Conservation (phyloP, 2,113 vertebrate genomes). For the Otolemur garnettii region DNA sequence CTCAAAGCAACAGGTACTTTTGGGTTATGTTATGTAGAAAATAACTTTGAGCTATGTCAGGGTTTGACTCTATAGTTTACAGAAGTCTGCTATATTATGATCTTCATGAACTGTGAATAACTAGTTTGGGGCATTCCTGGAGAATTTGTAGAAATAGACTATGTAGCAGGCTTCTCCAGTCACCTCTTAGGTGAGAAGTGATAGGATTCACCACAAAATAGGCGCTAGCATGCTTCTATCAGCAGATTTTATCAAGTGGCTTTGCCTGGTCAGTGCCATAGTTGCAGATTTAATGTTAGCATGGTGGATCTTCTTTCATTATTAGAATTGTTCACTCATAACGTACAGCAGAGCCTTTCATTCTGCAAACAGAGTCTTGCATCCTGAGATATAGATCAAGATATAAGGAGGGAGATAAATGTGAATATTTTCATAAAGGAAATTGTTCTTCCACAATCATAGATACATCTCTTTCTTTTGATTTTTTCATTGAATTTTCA, state of each 20-base stretch:
- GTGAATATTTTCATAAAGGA: neutral
- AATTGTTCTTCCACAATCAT: neutral
- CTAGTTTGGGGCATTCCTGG: neutral
- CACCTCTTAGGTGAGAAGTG: neutral
- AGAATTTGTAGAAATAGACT: neutral
- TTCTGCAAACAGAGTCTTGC: neutral
- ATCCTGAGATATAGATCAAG: neutral
- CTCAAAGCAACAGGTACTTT: neutral
- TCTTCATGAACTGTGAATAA: neutral
- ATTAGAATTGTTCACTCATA: neutral
- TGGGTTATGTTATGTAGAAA: neutral
- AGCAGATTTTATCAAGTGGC: neutral
- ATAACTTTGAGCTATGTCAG: neutral
- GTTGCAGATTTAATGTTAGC: neutral
- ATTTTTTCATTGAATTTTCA: constrained; percentile 44
- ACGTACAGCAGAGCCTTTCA: neutral
- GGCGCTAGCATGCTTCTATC: neutral
- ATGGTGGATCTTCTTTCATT: neutral
- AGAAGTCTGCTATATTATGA: neutral
- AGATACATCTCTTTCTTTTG: neutral
- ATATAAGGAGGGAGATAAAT: neutral
- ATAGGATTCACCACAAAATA: neutral
- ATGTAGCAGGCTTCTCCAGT: neutral
- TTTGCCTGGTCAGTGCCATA: neutral
- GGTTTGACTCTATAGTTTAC: neutral